These are phyloP conservation scores for Limnephilus auricula DNA, from an alignment of 2,888 invertebrate genomes.

Conservation along the genomic window DNA sequence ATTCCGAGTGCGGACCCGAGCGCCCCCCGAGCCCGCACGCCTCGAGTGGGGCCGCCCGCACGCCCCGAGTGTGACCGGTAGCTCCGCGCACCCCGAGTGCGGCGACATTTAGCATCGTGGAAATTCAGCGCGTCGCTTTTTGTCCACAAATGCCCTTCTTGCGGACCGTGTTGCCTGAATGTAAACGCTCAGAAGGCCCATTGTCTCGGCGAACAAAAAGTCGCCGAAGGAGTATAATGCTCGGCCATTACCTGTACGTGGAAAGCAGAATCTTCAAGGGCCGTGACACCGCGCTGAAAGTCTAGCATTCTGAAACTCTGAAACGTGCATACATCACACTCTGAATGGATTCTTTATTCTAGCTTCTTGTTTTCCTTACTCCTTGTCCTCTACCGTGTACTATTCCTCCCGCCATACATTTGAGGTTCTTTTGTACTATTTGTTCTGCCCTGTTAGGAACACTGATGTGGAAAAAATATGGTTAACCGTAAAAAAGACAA, in stretches of 20 bases:
- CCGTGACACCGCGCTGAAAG: constrained; percentile 35
- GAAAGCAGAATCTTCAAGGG: constrained; percentile 32
- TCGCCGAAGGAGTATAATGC: constrained; percentile 40
- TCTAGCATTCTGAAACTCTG: neutral
- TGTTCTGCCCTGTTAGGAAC: neutral
- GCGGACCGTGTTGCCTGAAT: constrained; percentile 57
- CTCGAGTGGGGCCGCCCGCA: constrained; percentile 18
- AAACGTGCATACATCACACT: neutral
- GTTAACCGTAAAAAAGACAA: no score
- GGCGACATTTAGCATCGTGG: constrained; percentile 45
- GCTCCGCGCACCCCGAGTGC: constrained; percentile 2
- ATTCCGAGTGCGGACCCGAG: neutral
- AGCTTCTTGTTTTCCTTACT: neutral
- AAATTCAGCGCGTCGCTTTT: constrained; percentile 44
- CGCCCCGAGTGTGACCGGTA: constrained; percentile 8
- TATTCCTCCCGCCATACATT: neutral
- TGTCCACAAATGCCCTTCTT: constrained; percentile 32
- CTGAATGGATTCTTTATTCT: neutral
- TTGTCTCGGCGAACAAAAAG: constrained; percentile 57
- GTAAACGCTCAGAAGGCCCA: constrained; percentile 56
- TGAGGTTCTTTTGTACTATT: neutral
- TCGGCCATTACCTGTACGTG: constrained; percentile 51
- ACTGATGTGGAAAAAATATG: neutral
- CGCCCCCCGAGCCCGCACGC: neutral
- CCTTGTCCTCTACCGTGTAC: neutral